Base-by-base conservation (phyloP, 2,888 invertebrate genomes). In the Mythimna impura region DNA sequence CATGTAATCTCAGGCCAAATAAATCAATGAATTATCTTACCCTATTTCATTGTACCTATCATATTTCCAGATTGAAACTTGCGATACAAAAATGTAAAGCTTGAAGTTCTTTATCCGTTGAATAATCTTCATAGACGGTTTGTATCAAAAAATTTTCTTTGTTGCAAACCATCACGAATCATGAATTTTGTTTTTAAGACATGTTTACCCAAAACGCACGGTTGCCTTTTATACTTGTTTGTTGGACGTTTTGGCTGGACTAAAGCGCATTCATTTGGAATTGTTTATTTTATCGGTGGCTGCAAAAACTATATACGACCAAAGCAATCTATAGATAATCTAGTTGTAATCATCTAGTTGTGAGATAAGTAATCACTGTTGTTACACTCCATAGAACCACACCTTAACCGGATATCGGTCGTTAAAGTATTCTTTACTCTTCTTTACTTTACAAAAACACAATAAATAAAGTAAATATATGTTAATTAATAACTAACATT, bases 271-370 rank as follows among this genome's bases (percentile, higher is more conserved):
- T 83, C 47, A 71, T 77, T 78, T 75, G 63, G n/a, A 77, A 64
- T 73, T 75, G n/a, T 77, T 78, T 65, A 78, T 84, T 82, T 78
- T 63, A 74, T 81, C 81, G 74, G 85, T 90, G 89, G 89, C 89
- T 90, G 76, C 84, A 80, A 81, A 84, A 87, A 89, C 90, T 91
- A 89, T 87, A 88, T 88, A 89, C 89, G 93, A 94, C 93, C 94
- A 93, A 93, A 93, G 92, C 93, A 92, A 93, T 92, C 88, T 92
- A 73, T 82, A 90, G 82, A 78, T 90, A 91, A 90, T 86, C 87
- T 92, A 91, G 89, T 84, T 90, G 64, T 92, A 91, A 90, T 86
- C 36, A 57, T 85, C 78, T 87, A 84, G 76, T 73, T 78, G 72
- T 84, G 87, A 86, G 85, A 82, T 85, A 83, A 89, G 88, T 88